These are phyloP conservation scores for Hypocryptadius cinnamomeus DNA, from an alignment of 2,113 vertebrate genomes.

Conservation along the genomic window DNA sequence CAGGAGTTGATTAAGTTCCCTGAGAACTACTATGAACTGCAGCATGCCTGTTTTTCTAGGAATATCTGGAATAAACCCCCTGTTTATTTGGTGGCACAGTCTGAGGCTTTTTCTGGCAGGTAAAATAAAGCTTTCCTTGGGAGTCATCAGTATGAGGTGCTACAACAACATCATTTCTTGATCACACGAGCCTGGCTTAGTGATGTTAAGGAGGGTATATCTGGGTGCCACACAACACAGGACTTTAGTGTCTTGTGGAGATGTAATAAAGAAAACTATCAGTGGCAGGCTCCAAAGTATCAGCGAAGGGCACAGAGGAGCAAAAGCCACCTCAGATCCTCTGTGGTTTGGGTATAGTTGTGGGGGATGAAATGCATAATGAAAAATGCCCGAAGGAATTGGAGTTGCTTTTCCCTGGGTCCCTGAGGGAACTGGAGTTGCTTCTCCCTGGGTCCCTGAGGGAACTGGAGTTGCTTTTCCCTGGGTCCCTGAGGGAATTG, in stretches of 20 bases:
- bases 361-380: not conserved
- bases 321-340: fast-evolving
- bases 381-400: not conserved
- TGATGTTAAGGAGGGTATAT: not conserved
- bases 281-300: not conserved
- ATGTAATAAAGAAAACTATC: not conserved
- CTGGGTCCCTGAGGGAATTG: no score
- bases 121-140: not conserved
- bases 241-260: not conserved
- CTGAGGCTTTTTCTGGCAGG: not conserved
- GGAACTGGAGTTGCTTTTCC: not conserved
- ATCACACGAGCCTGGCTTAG: not conserved
- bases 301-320: not conserved
- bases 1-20: not conserved
- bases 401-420: no score
- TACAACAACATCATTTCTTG: not conserved
- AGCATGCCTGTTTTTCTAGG: not conserved
- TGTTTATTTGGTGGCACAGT: not conserved
- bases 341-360: not conserved
- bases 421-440: no score
- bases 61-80: not conserved
- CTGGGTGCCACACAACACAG: not conserved
- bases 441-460: no score
- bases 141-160: not conserved
- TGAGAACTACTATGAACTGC: not conserved